Evolutionary conservation across 2,888 invertebrate genomes (phyloP), one percentile per base, ranked within the genome.

Genomic region (Brachyptera risi): DNA sequence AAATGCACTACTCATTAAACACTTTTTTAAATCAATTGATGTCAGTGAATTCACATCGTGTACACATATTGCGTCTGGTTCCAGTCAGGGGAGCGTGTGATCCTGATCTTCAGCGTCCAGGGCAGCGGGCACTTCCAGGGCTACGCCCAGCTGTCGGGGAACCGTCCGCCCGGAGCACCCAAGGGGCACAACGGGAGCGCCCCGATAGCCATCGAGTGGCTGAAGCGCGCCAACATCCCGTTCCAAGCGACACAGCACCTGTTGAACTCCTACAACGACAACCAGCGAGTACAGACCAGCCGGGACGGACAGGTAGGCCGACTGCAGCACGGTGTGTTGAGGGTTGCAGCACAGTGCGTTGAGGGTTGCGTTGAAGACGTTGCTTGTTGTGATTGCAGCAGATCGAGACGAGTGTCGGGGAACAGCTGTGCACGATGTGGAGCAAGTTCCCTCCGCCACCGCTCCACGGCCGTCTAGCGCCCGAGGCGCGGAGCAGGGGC

Each of bases 301-400:
- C 75, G 82, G 4, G 85, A 85, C 76, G 85, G 85, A 60, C 78
- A 81, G 69, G 85, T 78, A 68, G 67, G 66, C 5, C 4, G 1
- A 4, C 21, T 9, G 17, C 4, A n/a, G n/a, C n/a, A n/a, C n/a
- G n/a, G n/a, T n/a, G n/a, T n/a, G n/a, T n/a, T 5, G 23, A 7
- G 23, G n/a, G 15, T 2, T 38, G 3, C n/a, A n/a, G n/a, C n/a
- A n/a, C n/a, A n/a, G n/a, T n/a, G n/a, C n/a, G n/a, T n/a, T n/a
- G n/a, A n/a, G n/a, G 21, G 40, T 31, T 31, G 4, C 51, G 31
- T 1, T 17, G 11, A 5, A 35, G 15, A 59, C 19, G 19, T 27
- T 26, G 7, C 27, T n/a, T 17, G 19, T 61, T 40, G 11, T 37
- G 58, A 51, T 64, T 68, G 2, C 65, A 79, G 78, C 78, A 79